These are phyloP conservation scores for Patella caerulea DNA, from an alignment of 2,888 invertebrate species.

Conservation along the genomic window DNA sequence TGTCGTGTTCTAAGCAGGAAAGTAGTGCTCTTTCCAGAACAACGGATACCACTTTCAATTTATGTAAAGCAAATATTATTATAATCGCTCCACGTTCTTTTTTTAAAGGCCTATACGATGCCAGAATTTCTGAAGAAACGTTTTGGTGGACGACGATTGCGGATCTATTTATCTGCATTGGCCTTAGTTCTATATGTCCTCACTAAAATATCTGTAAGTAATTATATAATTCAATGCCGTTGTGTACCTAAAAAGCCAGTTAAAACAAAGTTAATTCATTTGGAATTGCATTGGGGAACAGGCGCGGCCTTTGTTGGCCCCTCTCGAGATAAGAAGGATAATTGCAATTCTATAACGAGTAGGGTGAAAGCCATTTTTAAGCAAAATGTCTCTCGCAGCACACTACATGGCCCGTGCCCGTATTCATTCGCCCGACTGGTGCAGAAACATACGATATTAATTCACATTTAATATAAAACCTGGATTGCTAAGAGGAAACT, in stretches of 20 bases:
- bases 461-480: too few species aligned
- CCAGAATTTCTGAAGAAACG: constrained; percentile 51
- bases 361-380: too few species aligned
- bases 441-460: too few species aligned
- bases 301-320: too few species aligned
- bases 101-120: constrained; percentile 46
- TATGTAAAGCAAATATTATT: background rate
- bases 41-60: background rate
- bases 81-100: background rate
- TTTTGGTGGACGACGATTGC: constrained; percentile 47
- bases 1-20: too few species aligned
- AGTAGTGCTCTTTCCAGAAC: too few species aligned
- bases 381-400: too few species aligned
- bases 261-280: background rate
- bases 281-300: background rate
- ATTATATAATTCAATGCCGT: background rate
- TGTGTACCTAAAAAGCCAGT: background rate
- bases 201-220: constrained; percentile 56
- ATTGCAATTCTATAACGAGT: too few species aligned
- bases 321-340: too few species aligned
- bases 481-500: too few species aligned
- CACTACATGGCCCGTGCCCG: too few species aligned
- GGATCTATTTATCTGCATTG: constrained; percentile 45
- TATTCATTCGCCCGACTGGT: too few species aligned
- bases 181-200: constrained; percentile 50